phyloP scores from a whole-genome alignment of 2,888 invertebrate genomes.

The Heliconius aoede region DNA sequence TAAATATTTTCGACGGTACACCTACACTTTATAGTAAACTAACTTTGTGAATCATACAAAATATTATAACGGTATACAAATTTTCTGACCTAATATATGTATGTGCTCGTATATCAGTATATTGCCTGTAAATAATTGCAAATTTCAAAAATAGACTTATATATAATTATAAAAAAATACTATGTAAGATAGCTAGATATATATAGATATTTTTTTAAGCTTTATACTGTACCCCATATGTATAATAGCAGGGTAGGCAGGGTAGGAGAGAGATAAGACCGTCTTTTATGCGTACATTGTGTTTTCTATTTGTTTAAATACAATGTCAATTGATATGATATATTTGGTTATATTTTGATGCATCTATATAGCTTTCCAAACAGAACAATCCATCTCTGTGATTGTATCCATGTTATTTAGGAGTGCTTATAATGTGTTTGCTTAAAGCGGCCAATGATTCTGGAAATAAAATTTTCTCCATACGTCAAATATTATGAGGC shows the following conservation, averaged over 20 bases:
- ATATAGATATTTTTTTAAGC: not conserved
- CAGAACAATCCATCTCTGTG: conserved; percentile 12
- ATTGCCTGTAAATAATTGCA: no score
- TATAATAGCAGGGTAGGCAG: no score
- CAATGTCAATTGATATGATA: not conserved
- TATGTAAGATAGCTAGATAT: no score
- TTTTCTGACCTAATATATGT: no score
- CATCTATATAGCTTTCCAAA: conserved; percentile 12
- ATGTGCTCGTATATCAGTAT: no score
- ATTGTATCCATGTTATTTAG: conserved; percentile 16
- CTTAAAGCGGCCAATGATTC: not conserved
- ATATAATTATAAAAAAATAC: no score
- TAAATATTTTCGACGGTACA: not conserved
- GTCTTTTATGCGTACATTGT: no score
- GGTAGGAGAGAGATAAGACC: no score
- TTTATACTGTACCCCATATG: not conserved
- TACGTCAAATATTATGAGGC: conserved; percentile 2
- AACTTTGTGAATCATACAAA: not conserved
- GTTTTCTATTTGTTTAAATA: no score
- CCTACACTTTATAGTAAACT: not conserved
- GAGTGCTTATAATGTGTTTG: conserved; percentile 11
- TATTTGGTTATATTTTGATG: not conserved
- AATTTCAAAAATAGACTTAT: no score
- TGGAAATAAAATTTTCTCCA: not conserved
- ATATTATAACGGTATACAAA: not conserved